phyloP scores from a whole-genome alignment of 2,797 vertebrate genomes.

The Acipenser oxyrinchus region DNA sequence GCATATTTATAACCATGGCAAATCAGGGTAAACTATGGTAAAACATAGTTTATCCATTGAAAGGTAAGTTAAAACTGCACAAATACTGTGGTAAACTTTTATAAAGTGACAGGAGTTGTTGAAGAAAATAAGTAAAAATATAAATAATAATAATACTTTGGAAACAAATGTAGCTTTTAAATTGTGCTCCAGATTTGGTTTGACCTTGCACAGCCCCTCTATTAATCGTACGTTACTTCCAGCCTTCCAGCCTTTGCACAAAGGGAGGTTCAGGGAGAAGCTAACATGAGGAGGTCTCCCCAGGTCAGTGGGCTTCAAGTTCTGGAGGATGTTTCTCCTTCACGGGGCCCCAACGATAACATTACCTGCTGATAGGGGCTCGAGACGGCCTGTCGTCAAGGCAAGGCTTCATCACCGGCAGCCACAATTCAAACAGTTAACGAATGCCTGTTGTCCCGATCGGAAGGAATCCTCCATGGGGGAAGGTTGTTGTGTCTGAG shows the following conservation, averaged over 20 bases:
- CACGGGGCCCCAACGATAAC: constrained; percentile 24
- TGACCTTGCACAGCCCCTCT: constrained; percentile 23
- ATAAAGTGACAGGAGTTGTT: neutral
- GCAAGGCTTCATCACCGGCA: constrained; percentile 18
- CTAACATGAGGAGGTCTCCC: constrained; percentile 32
- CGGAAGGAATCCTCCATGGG: no score
- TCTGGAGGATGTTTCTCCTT: constrained; percentile 48
- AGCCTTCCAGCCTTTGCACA: constrained; percentile 39
- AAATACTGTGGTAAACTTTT: no score
- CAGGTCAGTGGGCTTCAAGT: constrained; percentile 45
- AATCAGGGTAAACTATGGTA: no score
- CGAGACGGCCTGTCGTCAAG: constrained; percentile 49
- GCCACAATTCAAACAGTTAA: constrained; percentile 9
- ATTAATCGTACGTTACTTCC: constrained; percentile 16
- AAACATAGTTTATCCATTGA: no score
- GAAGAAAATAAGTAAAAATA: constrained; percentile 29
- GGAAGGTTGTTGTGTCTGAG: no score
- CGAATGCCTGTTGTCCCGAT: no score
- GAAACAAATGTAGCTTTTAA: neutral
- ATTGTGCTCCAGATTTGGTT: constrained; percentile 12
- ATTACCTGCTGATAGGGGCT: constrained; percentile 48
- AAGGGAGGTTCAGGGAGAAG: constrained; percentile 24
- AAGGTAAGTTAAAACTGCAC: no score
- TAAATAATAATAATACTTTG: constrained; percentile 20
- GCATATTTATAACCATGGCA: no score